Evolutionary conservation across 2,888 invertebrate species (phyloP), one percentile per base, ranked within the genome.

Genomic region (Tipula helvola): DNA sequence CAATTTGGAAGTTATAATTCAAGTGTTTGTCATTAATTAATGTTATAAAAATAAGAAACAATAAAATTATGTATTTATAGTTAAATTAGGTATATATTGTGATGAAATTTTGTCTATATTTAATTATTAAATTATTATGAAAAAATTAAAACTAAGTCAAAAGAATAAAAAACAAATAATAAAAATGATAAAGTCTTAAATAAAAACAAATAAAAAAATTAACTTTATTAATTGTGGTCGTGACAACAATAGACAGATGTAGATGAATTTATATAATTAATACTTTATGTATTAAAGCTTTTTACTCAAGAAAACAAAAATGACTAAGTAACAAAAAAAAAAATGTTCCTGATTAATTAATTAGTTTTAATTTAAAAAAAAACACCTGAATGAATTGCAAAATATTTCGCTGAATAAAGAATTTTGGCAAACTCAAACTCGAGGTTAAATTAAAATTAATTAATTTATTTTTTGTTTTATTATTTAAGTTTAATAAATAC

Each of bases 81-180:
- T 71, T 71, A 71, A 71, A 71, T 71, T 71, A n/a, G n/a, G n/a
- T n/a, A 71, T 71, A 71, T 18, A 71, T 71, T 71, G 71, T 71
- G 71, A 71, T 71, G 71, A 71, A 28, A 71, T 71, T 71, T 28
- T 71, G 71, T 71, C 71, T 71, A 28, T 71, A 71, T 71, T 71
- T 71, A 71, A 71, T 71, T 71, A 71, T 71, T 71, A 71, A 71
- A 71, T 71, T 71, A 71, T 71, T 71, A 71, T 71, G 71, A 71
- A 71, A 71, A 71, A 71, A 28, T 28, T 71, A 71, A 71, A 71
- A 71, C 71, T 71, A 71, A 71, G 71, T 71, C 71, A 71, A 71
- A 28, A 71, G 71, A 71, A 71, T 18, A 71, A 57, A 57, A 57
- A 16, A 7, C 5, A 28, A 28, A 71, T 71, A 71, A 8, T 13